Percentiles rank a stretch among this genome's conserved stretches.
Evolutionary conservation across 2,797 vertebrate species (phyloP).

Genomic region (Crenichthys baileyi): DNA sequence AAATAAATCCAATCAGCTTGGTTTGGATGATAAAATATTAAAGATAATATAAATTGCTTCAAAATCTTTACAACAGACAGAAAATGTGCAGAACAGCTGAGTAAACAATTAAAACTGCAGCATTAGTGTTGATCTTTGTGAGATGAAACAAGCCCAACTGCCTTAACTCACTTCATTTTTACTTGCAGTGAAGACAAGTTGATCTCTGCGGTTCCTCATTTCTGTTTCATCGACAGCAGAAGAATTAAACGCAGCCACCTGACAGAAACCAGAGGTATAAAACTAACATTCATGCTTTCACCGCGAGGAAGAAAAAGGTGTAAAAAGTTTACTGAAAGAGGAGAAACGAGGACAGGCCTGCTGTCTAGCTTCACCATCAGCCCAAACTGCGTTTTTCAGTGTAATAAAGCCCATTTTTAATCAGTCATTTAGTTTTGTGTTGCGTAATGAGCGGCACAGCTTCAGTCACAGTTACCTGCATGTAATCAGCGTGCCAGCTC

Average conservation of each 20-base stretch:
- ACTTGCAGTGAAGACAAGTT: neutral
- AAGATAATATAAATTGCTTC: no score
- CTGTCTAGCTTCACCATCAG: constrained; percentile 2
- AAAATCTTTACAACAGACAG: neutral
- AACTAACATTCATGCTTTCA: constrained; percentile 7
- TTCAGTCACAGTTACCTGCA: neutral
- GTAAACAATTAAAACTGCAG: neutral
- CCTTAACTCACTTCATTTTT: no score
- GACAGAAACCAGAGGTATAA: constrained; percentile 1
- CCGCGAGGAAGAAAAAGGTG: neutral
- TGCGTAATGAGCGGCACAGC: neutral
- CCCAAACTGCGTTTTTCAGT: neutral
- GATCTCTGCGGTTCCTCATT: neutral
- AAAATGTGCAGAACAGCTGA: neutral
- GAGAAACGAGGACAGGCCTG: neutral
- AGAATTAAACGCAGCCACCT: neutral
- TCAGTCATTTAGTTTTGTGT: constrained; percentile 2
- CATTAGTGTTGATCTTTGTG: neutral
- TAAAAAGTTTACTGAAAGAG: neutral
- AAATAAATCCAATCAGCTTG: neutral
- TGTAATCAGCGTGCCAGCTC: neutral
- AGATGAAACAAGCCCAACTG: no score
- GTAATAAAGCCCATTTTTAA: constrained; percentile 2
- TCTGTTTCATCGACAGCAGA: constrained; percentile 1
- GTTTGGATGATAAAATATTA: neutral